These are phyloP conservation scores for Chloropsis cyanopogon DNA, from an alignment of 2,113 vertebrate genomes.

Conservation along the genomic window DNA sequence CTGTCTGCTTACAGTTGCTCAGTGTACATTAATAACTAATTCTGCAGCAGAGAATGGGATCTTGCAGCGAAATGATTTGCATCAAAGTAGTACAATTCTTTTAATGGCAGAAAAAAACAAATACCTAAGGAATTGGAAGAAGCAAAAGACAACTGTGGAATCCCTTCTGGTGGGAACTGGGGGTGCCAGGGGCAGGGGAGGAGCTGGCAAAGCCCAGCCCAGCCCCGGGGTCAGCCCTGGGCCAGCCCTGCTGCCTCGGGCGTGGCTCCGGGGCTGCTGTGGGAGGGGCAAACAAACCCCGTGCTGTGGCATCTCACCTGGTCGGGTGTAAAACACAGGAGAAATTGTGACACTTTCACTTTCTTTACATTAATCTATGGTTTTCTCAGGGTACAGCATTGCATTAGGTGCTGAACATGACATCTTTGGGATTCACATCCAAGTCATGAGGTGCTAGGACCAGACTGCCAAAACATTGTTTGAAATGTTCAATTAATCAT, in stretches of 20 bases:
- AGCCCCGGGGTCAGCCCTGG: background rate
- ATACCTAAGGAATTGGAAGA: background rate
- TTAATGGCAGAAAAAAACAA: background rate
- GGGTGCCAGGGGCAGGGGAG: background rate
- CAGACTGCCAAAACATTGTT: slow-evolving; percentile 59
- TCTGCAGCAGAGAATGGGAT: background rate
- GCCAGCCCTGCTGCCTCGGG: background rate
- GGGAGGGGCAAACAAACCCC: background rate
- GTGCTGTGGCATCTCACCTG: background rate
- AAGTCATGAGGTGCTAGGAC: slow-evolving; percentile 66
- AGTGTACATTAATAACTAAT: background rate
- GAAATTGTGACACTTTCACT: background rate
- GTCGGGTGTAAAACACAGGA: background rate
- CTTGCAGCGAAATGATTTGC: background rate
- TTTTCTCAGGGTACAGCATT: slow-evolving; percentile 67
- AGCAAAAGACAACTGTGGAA: background rate
- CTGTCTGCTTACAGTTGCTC: slow-evolving; percentile 34
- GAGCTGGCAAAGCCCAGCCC: background rate
- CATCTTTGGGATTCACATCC: slow-evolving; percentile 48
- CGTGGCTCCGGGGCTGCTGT: background rate
- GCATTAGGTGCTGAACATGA: slow-evolving; percentile 46
- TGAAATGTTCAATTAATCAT: slow-evolving; percentile 5
- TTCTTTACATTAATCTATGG: slow-evolving; percentile 32
- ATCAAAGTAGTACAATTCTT: background rate
- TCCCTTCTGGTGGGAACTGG: background rate